Evolutionary conservation across 2,113 vertebrate species (phyloP).

Genomic region (Ophiodon elongatus): DNA sequence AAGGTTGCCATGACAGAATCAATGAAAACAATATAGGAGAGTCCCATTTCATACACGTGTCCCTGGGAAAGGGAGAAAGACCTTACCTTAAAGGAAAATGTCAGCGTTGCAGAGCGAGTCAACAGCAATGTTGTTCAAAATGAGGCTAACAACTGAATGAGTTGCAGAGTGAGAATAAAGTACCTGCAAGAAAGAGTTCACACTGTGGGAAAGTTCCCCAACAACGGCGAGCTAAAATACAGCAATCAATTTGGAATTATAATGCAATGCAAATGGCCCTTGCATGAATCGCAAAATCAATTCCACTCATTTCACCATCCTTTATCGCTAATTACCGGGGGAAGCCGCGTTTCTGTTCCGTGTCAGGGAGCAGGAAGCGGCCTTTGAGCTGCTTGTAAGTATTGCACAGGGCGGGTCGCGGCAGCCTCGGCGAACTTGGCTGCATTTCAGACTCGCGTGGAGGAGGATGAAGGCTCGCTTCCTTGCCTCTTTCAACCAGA

Average conservation of each 20-base stretch:
- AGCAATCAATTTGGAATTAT: background rate
- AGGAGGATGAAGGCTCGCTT: slow-evolving; percentile 71
- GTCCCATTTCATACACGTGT: slow-evolving; percentile 66
- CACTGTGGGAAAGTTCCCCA: background rate
- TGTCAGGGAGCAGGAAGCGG: slow-evolving; percentile 24
- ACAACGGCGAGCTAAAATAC: background rate
- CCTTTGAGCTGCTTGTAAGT: slow-evolving; percentile 52
- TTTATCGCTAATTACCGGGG: slow-evolving; percentile 8
- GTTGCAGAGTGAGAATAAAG: slow-evolving; percentile 1
- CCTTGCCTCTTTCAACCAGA: slow-evolving; percentile 43
- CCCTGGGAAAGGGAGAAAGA: slow-evolving; percentile 37
- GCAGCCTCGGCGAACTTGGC: slow-evolving; percentile 63
- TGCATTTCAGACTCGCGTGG: slow-evolving; percentile 68
- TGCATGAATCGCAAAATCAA: slow-evolving; percentile 22
- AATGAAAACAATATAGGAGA: slow-evolving; percentile 81
- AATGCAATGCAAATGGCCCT: slow-evolving; percentile 1
- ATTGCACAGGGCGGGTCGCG: slow-evolving; percentile 36
- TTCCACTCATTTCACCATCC: slow-evolving; percentile 20
- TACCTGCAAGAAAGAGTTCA: background rate
- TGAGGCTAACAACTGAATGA: slow-evolving; percentile 40
- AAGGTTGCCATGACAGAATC: slow-evolving; percentile 80
- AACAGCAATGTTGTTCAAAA: slow-evolving; percentile 22
- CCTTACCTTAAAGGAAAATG: slow-evolving; percentile 54
- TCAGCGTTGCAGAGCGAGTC: slow-evolving; percentile 57
- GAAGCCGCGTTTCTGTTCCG: background rate